Evolutionary conservation across 2,888 invertebrate species (phyloP).

Genomic region (Nemotelus pantherinus): DNA sequence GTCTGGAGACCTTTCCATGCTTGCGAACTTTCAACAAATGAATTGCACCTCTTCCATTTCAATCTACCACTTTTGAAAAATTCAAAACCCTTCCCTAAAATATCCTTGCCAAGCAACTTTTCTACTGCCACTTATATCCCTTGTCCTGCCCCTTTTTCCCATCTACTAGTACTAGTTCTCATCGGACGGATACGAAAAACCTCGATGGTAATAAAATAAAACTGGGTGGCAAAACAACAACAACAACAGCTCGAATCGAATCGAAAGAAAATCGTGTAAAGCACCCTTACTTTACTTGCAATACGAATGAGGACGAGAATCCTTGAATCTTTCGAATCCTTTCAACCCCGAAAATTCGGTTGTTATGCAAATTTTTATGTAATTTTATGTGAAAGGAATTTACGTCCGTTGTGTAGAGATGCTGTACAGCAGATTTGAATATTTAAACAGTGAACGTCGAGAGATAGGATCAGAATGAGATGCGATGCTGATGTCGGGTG

Average conservation of each 20-base stretch:
- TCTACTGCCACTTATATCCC: neutral
- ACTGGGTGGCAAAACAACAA: neutral
- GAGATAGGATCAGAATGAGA: constrained; percentile 9
- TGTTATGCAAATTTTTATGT: constrained; percentile 51
- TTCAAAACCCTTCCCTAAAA: constrained; percentile 5
- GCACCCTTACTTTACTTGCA: neutral
- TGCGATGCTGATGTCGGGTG: neutral
- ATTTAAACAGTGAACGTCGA: constrained; percentile 43
- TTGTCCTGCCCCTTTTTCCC: neutral
- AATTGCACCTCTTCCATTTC: neutral
- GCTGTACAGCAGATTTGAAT: constrained; percentile 50
- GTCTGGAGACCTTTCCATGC: too few relatives aligned
- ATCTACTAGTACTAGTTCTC: neutral
- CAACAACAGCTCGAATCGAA: neutral
- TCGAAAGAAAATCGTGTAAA: neutral
- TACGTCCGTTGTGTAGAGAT: constrained; percentile 46
- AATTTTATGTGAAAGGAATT: constrained; percentile 51
- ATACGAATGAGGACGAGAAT: constrained; percentile 13
- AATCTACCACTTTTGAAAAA: constrained; percentile 2
- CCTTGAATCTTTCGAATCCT: constrained; percentile 43
- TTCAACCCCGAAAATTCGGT: constrained; percentile 48
- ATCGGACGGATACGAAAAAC: neutral
- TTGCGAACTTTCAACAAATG: too few relatives aligned
- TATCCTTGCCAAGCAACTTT: neutral
- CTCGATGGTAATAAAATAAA: constrained; percentile 16